Conservation (phyloP, 2,113 vertebrate species). For the Riparia riparia region DNA sequence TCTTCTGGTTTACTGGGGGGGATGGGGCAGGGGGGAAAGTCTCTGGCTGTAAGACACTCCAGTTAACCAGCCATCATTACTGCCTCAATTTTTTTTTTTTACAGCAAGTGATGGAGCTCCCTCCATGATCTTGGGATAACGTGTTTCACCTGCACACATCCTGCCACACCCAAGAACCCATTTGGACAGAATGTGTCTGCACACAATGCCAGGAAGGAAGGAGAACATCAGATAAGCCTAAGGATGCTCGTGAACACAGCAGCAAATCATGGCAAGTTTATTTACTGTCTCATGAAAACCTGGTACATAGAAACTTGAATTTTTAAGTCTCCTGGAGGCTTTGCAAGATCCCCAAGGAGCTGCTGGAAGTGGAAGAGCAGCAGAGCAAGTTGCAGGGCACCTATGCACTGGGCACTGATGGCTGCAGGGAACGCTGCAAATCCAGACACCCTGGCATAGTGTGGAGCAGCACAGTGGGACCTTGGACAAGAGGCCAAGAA, state of each 20-base stretch:
- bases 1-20: background rate
- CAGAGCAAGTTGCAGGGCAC: background rate
- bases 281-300: background rate
- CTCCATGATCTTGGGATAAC: background rate
- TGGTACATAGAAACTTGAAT: background rate
- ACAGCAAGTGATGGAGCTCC: accelerated
- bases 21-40: background rate
- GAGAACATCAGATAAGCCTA: background rate
- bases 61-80: background rate
- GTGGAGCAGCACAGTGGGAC: background rate
- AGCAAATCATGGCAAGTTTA: background rate
- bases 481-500: background rate
- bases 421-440: background rate
- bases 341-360: background rate
- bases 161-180: background rate
- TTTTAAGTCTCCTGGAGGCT: background rate
- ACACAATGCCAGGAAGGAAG: background rate
- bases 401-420: accelerated
- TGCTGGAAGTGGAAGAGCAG: background rate
- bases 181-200: background rate
- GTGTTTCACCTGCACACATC: background rate
- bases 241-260: accelerated
- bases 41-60: background rate
- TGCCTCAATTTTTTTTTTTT: background rate
- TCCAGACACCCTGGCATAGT: background rate